These are phyloP conservation scores for Cyanoliseus patagonus DNA, from an alignment of 2,113 vertebrate species.

Conservation along the genomic window DNA sequence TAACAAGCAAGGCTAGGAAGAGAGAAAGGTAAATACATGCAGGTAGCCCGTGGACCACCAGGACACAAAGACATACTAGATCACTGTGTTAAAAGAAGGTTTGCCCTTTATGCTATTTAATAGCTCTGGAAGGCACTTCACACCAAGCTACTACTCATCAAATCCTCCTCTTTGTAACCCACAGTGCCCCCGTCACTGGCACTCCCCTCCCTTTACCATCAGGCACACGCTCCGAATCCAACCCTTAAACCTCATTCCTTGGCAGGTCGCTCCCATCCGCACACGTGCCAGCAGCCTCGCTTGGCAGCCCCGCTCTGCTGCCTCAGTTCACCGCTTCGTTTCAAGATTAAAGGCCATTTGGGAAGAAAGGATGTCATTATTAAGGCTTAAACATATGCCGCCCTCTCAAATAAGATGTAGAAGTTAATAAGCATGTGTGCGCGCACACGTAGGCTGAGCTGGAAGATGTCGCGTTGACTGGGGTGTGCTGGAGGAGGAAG, in stretches of 20 bases:
- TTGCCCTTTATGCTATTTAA: background rate
- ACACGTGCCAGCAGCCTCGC: background rate
- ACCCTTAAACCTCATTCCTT: background rate
- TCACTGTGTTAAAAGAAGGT: background rate
- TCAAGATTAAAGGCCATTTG: background rate
- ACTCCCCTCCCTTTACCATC: background rate
- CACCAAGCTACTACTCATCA: background rate
- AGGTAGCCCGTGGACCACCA: background rate
- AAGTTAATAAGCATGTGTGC: background rate
- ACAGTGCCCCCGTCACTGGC: accelerated
- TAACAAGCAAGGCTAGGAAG: background rate
- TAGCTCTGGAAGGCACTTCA: background rate
- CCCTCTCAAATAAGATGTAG: background rate
- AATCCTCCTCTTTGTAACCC: background rate
- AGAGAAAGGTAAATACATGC: background rate
- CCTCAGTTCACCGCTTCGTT: background rate
- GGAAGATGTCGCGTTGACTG: accelerated
- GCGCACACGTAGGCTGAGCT: background rate
- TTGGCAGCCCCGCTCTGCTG: accelerated
- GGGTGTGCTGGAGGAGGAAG: background rate
- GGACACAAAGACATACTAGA: accelerated
- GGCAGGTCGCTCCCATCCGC: accelerated
- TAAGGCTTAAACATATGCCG: accelerated
- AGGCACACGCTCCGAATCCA: accelerated
- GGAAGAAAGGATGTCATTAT: background rate